Evolutionary conservation across 2,113 vertebrate genomes (phyloP), one percentile per base, ranked within the genome.

Genomic region (Amblyopsis rosae): DNA sequence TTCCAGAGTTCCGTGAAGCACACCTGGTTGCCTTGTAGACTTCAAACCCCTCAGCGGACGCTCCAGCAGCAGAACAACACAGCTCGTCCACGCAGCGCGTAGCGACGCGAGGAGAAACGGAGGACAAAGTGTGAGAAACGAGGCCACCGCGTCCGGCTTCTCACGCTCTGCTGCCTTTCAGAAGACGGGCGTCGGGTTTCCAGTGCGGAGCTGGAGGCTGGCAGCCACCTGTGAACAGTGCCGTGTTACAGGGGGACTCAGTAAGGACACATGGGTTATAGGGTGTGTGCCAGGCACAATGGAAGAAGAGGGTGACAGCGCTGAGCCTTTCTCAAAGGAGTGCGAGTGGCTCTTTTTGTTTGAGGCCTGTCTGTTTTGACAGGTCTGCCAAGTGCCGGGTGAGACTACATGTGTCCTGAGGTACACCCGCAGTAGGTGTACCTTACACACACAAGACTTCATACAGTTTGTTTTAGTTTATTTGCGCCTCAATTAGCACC

Each of bases 281-380:
- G 64, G 65, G 60, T 72, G 72, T 79, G 69, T 47, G 70, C 55
- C 26, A 4, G 46, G 58, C 47, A 69, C 62, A 73, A 72, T 67
- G 59, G 48, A 75, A 71, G 68, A 26, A 26, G 26, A 26, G 2
- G 26, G 26, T 26, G 26, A 26, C 26, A 26, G 26, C 26, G 26
- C 26, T 75, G 73, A 65, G 71, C 51, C 49, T 19, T 26, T 26
- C 66, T 69, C 67, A 68, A 79, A 81, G 63, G 64, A 55, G 73
- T 58, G 60, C 46, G 56, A 58, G 73, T 70, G 66, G 11, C 59
- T 26, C 26, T 74, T 66, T 82, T 77, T 80, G 73, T 87, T 59
- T 41, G 41, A 67, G 72, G 60, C 70, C 54, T 75, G 77, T 85
- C 62, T 85, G 70, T 87, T 90, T 83, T 88, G 84, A 90, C 87